These are phyloP conservation scores for Volucella inanis DNA, from an alignment of 2,888 invertebrate species.

Conservation along the genomic window DNA sequence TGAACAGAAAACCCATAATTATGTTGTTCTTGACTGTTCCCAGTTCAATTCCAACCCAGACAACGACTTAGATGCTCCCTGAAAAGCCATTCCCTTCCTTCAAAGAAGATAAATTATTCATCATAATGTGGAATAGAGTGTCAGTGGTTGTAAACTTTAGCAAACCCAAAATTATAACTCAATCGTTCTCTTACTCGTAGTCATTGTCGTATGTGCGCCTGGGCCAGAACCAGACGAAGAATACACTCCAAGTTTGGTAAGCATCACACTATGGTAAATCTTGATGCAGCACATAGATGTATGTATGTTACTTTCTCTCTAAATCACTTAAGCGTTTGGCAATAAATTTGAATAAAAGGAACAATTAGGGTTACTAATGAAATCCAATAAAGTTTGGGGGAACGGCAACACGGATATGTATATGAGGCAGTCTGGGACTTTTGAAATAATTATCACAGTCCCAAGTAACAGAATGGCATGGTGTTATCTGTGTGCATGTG, in stretches of 20 bases:
- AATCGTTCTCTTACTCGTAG: constrained; percentile 9
- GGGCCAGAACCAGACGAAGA: constrained; percentile 1
- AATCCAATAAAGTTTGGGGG: constrained; percentile 70
- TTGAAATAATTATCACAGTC: constrained; percentile 51
- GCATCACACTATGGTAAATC: constrained; percentile 16
- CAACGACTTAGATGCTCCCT: no score
- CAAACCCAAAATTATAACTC: constrained; percentile 70
- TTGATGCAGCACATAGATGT: constrained; percentile 65
- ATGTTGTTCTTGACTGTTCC: no score
- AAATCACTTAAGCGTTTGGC: constrained; percentile 72
- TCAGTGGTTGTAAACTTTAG: constrained; percentile 63
- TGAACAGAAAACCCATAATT: no score
- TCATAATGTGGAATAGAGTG: constrained; percentile 49
- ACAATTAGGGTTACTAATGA: constrained; percentile 71
- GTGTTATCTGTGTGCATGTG: constrained; percentile 3
- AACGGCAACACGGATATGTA: constrained; percentile 12
- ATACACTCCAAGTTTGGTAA: not conserved
- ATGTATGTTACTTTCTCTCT: constrained; percentile 20
- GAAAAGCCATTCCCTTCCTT: not conserved
- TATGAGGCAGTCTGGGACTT: constrained; percentile 56
- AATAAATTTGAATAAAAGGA: constrained; percentile 74
- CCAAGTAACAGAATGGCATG: constrained; percentile 16
- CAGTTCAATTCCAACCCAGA: no score
- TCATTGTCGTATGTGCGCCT: constrained; percentile 16
- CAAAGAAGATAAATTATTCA: constrained; percentile 55